A percentile compares a stretch with the other conserved stretches of the same genome.
Conservation (phyloP, 2,888 invertebrate genomes). For the Coelinius sp. region DNA sequence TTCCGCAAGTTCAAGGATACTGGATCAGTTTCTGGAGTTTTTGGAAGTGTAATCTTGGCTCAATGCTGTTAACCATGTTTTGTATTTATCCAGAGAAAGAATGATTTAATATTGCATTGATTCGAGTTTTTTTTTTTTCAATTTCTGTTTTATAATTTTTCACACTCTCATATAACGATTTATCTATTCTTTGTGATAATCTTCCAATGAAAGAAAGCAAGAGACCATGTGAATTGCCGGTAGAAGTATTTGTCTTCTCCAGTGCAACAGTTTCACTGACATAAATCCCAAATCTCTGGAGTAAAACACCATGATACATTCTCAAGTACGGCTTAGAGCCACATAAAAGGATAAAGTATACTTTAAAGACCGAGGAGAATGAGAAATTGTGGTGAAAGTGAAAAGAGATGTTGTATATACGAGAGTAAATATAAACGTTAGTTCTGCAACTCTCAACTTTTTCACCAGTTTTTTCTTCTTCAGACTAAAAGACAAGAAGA, state of each 20-base stretch:
- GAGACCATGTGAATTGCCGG: not conserved
- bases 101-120: too few species aligned
- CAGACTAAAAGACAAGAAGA: not conserved
- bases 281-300: slow-evolving; percentile 7
- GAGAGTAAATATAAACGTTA: not conserved
- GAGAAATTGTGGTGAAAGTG: slow-evolving; percentile 17
- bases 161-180: too few species aligned
- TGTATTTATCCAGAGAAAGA: too few species aligned
- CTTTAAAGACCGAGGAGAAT: not conserved
- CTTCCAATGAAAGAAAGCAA: not conserved
- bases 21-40: too few species aligned
- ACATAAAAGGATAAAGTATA: slow-evolving; percentile 19
- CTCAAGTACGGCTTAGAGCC: slow-evolving; percentile 1
- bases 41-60: not conserved
- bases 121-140: too few species aligned
- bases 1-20: not conserved
- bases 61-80: too few species aligned
- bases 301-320: slow-evolving; percentile 1
- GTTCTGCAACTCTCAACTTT: not conserved
- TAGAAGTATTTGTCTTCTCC: not conserved
- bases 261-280: slow-evolving; percentile 6
- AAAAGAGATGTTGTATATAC: not conserved
- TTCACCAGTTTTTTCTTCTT: not conserved
- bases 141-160: too few species aligned
- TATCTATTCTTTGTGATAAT: not conserved